Base-by-base conservation (phyloP, 2,888 invertebrate genomes). In the Calameuta pallipes region DNA sequence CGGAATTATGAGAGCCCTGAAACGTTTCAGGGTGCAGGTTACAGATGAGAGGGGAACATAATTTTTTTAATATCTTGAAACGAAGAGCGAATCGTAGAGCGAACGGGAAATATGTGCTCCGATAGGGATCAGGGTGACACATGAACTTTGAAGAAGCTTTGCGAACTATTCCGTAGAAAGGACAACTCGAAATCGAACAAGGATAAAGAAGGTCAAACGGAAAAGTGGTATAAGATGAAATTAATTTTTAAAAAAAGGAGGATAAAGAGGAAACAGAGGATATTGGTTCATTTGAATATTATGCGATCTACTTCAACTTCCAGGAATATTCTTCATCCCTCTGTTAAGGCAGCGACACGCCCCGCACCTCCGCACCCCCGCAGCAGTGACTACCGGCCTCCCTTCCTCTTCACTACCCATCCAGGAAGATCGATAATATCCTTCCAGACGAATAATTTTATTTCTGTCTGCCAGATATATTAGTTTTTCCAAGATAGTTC, bases 271-370 rank as follows among this genome's bases (percentile, higher is more conserved):
- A 80, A 87, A 85, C 83, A 85, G 76, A 78, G 78, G 84, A 83
- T 88, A 87, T 88, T 85, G 86, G 81, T 85, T 88, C 84, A 85
- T 89, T 88, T 85, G 85, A 88, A 87, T 88, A 88, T 86, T 80
- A 82, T 81, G 74, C 82, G 80, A 85, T 82, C 78, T 80, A 78
- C 71, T 75, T 78, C 75, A 69, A 75, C 69, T 74, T 34, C 78
- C 76, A 13, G 13, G 36, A n/a, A 33, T 56, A 56, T 56, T 56
- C 41, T 56, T 56, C 41, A 23, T 56, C 23, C 23, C 41, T 23
- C 41, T 23, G 41, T 56, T 23, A 56, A 56, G 15, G 6, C 0
- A 23, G 23, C 9, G 41, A 56, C 41, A 56, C 41, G 41, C 15
- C 23, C 41, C 41, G 41, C 41, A 56, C 23, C 23, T 2, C 41